Percentiles rank a stretch among this genome's conserved stretches.
phyloP scores from a whole-genome alignment of 2,113 vertebrate species.

The Phylloscopus trochiloides region DNA sequence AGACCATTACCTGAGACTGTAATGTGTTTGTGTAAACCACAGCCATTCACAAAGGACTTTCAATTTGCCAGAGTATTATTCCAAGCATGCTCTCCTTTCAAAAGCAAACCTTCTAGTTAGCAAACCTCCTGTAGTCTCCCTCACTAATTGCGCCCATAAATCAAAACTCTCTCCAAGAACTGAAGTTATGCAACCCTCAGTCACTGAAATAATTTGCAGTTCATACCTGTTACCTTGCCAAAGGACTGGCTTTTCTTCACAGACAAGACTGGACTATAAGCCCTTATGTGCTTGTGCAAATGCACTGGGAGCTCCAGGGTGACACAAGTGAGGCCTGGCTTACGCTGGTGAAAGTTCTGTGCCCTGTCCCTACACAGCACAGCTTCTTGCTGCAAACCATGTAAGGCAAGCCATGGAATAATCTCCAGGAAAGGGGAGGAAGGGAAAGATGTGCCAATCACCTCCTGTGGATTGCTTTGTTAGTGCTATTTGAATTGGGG shows the following conservation, averaged over 20 bases:
- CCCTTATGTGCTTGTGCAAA: background rate
- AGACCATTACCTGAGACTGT: background rate
- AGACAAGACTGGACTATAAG: background rate
- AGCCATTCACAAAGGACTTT: background rate
- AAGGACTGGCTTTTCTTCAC: background rate
- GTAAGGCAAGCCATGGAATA: background rate
- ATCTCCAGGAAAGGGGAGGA: background rate
- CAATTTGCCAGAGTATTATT: background rate
- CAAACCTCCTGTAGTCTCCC: background rate
- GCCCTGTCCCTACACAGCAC: background rate
- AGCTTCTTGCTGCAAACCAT: background rate
- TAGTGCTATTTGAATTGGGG: background rate
- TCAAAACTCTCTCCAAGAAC: background rate
- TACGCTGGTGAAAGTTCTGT: background rate
- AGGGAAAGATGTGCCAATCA: background rate
- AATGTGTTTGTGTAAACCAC: background rate
- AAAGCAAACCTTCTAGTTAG: background rate
- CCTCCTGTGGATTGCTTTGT: background rate
- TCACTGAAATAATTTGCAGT: background rate
- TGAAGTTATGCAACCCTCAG: background rate
- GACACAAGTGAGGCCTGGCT: background rate
- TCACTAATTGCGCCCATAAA: conserved; percentile 11
- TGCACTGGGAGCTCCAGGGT: background rate
- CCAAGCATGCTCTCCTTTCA: background rate
- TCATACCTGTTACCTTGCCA: background rate